A percentile compares a stretch with the other conserved stretches of the same genome.
These are phyloP conservation scores for Samia ricini DNA, from an alignment of 1,140 invertebrate genomes.

Conservation along the genomic window DNA sequence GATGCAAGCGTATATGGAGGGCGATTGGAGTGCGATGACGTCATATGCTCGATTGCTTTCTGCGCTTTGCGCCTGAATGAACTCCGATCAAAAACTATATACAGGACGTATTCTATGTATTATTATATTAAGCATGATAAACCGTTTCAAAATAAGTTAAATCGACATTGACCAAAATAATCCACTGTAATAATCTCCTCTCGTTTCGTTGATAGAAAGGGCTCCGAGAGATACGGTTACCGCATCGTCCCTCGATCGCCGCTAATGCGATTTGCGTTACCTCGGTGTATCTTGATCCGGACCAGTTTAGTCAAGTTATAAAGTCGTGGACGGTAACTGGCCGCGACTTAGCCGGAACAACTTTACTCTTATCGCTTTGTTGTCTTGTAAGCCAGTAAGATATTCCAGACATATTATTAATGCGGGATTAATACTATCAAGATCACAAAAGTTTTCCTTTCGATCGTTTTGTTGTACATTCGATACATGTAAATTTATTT, in stretches of 20 bases:
- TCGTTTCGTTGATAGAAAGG: neutral
- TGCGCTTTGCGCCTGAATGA: conserved; percentile 6
- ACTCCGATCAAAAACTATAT: conserved; percentile 9
- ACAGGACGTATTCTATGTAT: neutral
- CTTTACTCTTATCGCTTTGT: neutral
- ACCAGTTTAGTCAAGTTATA: conserved; percentile 41
- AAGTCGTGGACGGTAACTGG: conserved; percentile 8
- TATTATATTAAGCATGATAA: neutral
- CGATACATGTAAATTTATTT: no score
- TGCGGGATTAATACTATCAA: no score
- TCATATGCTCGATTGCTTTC: conserved; percentile 14
- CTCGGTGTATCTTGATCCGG: conserved; percentile 43
- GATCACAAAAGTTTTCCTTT: no score
- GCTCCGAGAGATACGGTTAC: neutral
- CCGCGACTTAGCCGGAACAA: conserved; percentile 1
- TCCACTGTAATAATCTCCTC: no score
- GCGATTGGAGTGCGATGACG: conserved; percentile 25
- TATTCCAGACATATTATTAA: no score
- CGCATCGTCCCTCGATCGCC: conserved; percentile 46
- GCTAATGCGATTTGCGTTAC: conserved; percentile 57
- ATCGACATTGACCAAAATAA: neutral
- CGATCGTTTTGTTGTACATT: no score
- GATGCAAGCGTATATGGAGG: conserved; percentile 27
- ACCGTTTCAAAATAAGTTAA: neutral
- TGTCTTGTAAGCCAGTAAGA: neutral